phyloP scores from a whole-genome alignment of 2,113 vertebrate species.

The Sardina pilchardus region DNA sequence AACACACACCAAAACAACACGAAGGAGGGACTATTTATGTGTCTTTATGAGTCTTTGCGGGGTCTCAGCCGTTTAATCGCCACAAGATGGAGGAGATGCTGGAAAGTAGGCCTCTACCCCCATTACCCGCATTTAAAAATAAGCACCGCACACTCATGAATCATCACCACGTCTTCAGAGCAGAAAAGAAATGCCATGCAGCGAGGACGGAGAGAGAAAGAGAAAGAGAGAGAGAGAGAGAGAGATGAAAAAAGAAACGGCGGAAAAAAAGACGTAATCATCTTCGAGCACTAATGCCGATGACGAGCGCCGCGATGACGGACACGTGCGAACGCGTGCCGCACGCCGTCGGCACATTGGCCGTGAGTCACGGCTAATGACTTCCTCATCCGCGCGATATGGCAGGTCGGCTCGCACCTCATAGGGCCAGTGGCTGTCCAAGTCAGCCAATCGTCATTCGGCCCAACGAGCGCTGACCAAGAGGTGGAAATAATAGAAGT shows the following conservation, averaged over 20 bases:
- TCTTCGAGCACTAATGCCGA: not conserved
- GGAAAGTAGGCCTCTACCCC: not conserved
- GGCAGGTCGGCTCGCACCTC: not conserved
- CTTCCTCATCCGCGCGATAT: not conserved
- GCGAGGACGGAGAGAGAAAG: not conserved
- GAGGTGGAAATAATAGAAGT: not conserved
- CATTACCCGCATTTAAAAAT: not conserved
- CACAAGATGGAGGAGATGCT: not conserved
- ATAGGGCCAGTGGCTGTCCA: not conserved
- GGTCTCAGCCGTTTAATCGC: not conserved
- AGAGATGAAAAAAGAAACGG: not conserved
- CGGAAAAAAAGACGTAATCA: not conserved
- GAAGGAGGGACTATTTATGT: not conserved
- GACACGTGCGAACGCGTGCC: no score
- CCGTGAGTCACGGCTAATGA: not conserved
- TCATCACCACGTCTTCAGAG: not conserved
- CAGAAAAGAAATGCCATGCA: not conserved
- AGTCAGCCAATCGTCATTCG: not conserved
- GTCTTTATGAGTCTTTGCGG: not conserved
- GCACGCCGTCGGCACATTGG: not conserved
- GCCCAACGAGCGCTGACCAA: not conserved
- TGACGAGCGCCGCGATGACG: not conserved
- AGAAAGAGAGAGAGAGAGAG: not conserved
- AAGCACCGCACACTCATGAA: not conserved
- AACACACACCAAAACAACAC: not conserved